These are phyloP conservation scores for Cerceris rybyensis DNA, from an alignment of 2,888 invertebrate genomes.

Conservation along the genomic window DNA sequence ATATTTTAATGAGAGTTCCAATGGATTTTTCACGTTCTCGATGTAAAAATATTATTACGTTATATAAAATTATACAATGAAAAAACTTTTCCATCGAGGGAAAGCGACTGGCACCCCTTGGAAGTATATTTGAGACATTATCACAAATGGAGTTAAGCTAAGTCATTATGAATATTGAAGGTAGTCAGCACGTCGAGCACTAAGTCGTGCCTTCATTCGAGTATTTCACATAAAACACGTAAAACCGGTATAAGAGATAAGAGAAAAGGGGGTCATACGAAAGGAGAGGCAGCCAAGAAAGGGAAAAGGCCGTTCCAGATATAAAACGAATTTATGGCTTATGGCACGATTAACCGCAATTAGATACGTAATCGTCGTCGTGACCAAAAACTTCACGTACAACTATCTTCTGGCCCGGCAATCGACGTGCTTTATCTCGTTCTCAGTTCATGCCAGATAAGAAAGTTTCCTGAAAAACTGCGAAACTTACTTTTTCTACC, in stretches of 20 bases:
- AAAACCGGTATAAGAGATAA: constrained; percentile 10
- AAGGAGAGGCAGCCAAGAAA: constrained; percentile 2
- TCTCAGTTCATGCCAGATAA: constrained; percentile 34
- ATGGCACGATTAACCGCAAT: constrained; percentile 58
- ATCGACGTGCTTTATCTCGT: constrained; percentile 55
- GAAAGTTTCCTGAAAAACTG: constrained; percentile 62
- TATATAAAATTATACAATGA: too few relatives aligned
- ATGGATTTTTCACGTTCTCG: too few relatives aligned
- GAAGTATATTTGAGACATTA: too few relatives aligned
- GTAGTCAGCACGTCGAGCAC: background rate
- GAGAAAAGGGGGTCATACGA: constrained; percentile 2
- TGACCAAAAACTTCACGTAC: constrained; percentile 37
- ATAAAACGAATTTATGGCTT: constrained; percentile 52
- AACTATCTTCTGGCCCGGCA: constrained; percentile 29
- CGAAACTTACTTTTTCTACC: constrained; percentile 45
- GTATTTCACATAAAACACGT: background rate
- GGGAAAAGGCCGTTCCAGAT: constrained; percentile 6
- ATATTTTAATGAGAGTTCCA: too few relatives aligned
- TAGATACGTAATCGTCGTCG: constrained; percentile 48
- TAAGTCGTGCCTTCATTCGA: background rate
- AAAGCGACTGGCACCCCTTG: too few relatives aligned
- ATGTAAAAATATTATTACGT: too few relatives aligned
- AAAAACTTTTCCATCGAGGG: too few relatives aligned
- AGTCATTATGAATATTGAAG: background rate
- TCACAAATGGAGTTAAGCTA: too few relatives aligned